These are phyloP conservation scores for Drosophila prosaltans DNA, from an alignment of 1,140 invertebrate species.

Conservation along the genomic window DNA sequence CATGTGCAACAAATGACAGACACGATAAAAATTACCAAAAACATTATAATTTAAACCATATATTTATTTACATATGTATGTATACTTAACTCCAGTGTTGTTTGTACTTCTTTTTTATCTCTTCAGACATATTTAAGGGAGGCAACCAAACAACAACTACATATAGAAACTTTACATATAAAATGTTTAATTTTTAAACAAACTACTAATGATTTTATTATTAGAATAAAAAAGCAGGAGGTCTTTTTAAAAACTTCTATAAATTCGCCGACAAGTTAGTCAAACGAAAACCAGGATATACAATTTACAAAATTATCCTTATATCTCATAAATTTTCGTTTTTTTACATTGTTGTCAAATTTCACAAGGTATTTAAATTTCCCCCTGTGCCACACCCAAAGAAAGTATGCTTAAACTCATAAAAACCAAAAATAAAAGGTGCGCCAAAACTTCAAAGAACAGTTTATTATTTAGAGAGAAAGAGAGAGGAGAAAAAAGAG, in stretches of 20 bases:
- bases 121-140: too few species aligned
- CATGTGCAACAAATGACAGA: conserved; percentile 61
- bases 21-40: conserved; percentile 16
- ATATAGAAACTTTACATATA: too few species aligned
- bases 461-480: conserved; percentile 42
- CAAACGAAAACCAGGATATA: too few species aligned
- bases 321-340: too few species aligned
- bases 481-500: background rate
- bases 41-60: conserved; percentile 45
- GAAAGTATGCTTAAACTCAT: background rate
- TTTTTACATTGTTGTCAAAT: conserved; percentile 38
- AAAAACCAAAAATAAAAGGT: conserved; percentile 45
- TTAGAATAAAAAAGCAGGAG: too few species aligned
- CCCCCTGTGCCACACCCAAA: conserved; percentile 41
- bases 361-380: conserved; percentile 35
- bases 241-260: background rate
- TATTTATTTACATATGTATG: conserved; percentile 7
- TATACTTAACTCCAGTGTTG: too few species aligned
- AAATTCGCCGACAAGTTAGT: too few species aligned
- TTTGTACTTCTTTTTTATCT: too few species aligned
- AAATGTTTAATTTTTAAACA: too few species aligned
- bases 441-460: conserved; percentile 40
- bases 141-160: too few species aligned
- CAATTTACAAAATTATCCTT: too few species aligned
- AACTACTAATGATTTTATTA: too few species aligned